Conservation (phyloP, 2,888 invertebrate species). For the Myopa testacea region DNA sequence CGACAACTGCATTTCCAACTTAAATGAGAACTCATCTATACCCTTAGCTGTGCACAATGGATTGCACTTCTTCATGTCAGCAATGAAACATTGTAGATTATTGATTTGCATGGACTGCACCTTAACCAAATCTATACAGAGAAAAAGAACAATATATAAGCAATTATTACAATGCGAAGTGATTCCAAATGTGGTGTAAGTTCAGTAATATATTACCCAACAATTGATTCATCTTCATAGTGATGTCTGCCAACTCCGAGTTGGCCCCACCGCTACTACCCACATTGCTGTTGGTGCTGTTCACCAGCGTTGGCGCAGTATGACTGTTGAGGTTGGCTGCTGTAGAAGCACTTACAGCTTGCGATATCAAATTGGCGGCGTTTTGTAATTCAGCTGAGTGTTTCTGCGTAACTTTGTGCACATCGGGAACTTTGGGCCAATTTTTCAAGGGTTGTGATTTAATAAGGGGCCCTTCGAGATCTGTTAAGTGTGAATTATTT, state of each 20-base stretch:
- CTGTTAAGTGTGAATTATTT: not conserved
- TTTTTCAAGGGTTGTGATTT: slow-evolving; percentile 47
- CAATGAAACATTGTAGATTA: slow-evolving; percentile 67
- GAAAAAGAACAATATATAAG: not conserved
- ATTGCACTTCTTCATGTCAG: slow-evolving; percentile 57
- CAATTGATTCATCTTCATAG: slow-evolving; percentile 62
- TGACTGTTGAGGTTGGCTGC: slow-evolving; percentile 44
- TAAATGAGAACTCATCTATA: slow-evolving; percentile 61
- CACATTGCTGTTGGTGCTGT: slow-evolving; percentile 45
- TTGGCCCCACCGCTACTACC: slow-evolving; percentile 36
- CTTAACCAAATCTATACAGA: slow-evolving; percentile 68
- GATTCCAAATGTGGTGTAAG: not conserved
- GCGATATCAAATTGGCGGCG: slow-evolving; percentile 65
- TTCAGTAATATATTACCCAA: slow-evolving; percentile 54
- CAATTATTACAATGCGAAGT: not conserved
- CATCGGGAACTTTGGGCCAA: slow-evolving; percentile 60
- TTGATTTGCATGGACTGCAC: slow-evolving; percentile 70
- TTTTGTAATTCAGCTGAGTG: slow-evolving; percentile 64
- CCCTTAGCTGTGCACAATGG: slow-evolving; percentile 53
- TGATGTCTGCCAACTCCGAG: slow-evolving; percentile 54
- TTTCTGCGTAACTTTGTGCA: slow-evolving; percentile 56
- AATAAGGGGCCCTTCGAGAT: slow-evolving; percentile 47
- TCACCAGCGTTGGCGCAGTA: slow-evolving; percentile 44
- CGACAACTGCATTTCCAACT: slow-evolving; percentile 64
- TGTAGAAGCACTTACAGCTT: slow-evolving; percentile 57